Evolutionary conservation across 2,113 vertebrate species (phyloP), one percentile per base, ranked within the genome.

Genomic region (Brevimyrus niger): DNA sequence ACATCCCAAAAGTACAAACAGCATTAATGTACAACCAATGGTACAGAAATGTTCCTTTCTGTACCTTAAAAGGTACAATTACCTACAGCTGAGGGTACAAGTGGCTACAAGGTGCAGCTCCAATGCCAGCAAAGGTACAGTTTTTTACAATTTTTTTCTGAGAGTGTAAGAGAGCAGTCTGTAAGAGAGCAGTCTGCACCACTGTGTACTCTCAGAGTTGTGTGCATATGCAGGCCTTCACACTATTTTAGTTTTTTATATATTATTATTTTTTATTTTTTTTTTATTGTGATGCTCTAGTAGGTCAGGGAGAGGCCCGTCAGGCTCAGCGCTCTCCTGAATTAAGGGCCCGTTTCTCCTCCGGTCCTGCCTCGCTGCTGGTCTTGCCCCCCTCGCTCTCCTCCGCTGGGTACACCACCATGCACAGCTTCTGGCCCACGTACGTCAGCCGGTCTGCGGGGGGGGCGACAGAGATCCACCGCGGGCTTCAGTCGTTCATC

Each of bases 361-460:
- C 87, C 19, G 46, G 58, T 17, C 69, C 88, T 50, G 4, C 35
- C 51, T 53, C 44, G 35, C 53, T 21, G 31, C 69, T 8, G 0
- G 38, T n/a, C 38, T 83, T 21, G 17, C 5, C 10, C 55, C 11
- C 73, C 23, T 35, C 19, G 3, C 42, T 80, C 1, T 50, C 88
- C 85, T 89, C 89, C 10, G 53, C 55, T 0, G 96, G 97, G 90
- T 96, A 96, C 21, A 97, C 97, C 3, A 96, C 96, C 50, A 93
- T 90, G 86, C 96, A 97, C 38, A 97, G 92, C 94, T 96, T 96
- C 93, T 97, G 96, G 88, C 94, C 96, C 42, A 94, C 89, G 80
- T 93, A 93, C 61, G 97, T 96, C 31, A 97, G 85, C 55, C 91
- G 90, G 89, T 94, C 96, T 97, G 93, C 9, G 89, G 69, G 61